Evolutionary conservation across 2,888 invertebrate species (phyloP), one percentile per base, ranked within the genome.

Genomic region (Ashinkailepas kermadecensis): DNA sequence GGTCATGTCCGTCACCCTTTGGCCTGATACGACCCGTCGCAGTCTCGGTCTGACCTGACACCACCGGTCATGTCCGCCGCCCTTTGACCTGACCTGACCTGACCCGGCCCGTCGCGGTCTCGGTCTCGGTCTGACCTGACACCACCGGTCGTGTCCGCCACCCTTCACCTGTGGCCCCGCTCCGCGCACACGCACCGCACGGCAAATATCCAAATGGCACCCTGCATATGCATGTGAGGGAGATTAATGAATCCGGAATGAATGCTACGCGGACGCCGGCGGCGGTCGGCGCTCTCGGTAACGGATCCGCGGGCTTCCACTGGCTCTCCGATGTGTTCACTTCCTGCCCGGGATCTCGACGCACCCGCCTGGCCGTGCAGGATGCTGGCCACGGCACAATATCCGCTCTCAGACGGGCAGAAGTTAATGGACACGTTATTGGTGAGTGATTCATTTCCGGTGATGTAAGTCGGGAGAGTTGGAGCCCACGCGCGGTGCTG

Each of bases 231-330:
- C 74, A 74, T 74, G 23, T 23, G 74, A 74, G 74, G 56, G 21
- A 56, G 74, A 74, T 74, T 74, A 74, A 74, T 74, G 74, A 54
- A 74, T 74, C 56, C 74, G 74, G 74, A 74, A 74, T 56, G 23
- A 15, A 15, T 4, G 12, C 62, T n/a, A 4, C 9, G 21, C 18
- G n/a, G 64, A 18, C 23, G 70, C 70, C 70, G 25, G 70, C 15
- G 70, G 39, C 70, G 39, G 39, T 3, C 3, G 25, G 39, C 39
- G 15, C 39, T 39, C 39, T 39, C 70, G 39, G 70, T 70, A 39
- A 70, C 70, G 25, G 70, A 15, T 70, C 25, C 62, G 62, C 13
- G 1, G 62, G 62, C 62, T 18, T 15, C 62, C 62, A 62, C 18
- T 62, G 62, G 18, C 4, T 9, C 18, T 18, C 62, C 7, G 62